These are phyloP conservation scores for Aegithalos caudatus DNA, from an alignment of 2,113 vertebrate genomes.

Conservation along the genomic window DNA sequence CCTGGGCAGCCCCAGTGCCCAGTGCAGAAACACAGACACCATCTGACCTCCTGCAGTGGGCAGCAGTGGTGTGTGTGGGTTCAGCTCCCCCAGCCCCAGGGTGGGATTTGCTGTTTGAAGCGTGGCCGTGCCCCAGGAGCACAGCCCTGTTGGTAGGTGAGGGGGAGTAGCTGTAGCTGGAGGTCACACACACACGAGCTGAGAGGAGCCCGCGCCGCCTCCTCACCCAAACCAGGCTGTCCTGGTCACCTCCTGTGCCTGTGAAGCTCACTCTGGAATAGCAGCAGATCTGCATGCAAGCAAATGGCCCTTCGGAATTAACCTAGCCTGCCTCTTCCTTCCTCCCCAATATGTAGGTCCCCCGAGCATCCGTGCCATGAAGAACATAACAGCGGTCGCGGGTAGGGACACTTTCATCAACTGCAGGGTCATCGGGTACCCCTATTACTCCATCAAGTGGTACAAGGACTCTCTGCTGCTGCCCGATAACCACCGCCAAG, in stretches of 20 bases:
- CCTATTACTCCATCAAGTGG: constrained; percentile 99
- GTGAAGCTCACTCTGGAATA: neutral
- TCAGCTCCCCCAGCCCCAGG: neutral
- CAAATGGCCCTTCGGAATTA: constrained; percentile 48
- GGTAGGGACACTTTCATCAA: constrained; percentile 97
- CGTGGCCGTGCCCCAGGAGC: fast-evolving
- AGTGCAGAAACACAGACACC: fast-evolving
- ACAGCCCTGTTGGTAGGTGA: fast-evolving
- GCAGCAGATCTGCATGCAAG: constrained; percentile 28
- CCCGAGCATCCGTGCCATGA: constrained; percentile 95
- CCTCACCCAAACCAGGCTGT: neutral
- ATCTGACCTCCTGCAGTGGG: fast-evolving
- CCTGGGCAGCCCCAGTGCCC: neutral
- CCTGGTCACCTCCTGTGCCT: neutral
- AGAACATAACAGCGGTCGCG: constrained; percentile 95
- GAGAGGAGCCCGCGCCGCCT: neutral
- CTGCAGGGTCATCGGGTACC: constrained; percentile 98
- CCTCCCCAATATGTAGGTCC: constrained; percentile 76
- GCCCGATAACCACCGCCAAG: constrained; percentile 97
- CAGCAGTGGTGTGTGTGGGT: neutral
- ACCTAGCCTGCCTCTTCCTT: constrained; percentile 68
- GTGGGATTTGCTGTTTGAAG: neutral
- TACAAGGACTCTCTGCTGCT: constrained; percentile 93
- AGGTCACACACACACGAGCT: fast-evolving
- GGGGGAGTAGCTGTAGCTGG: neutral